Evolutionary conservation across 2,888 invertebrate genomes (phyloP).

Genomic region (Andrena haemorrhoa): DNA sequence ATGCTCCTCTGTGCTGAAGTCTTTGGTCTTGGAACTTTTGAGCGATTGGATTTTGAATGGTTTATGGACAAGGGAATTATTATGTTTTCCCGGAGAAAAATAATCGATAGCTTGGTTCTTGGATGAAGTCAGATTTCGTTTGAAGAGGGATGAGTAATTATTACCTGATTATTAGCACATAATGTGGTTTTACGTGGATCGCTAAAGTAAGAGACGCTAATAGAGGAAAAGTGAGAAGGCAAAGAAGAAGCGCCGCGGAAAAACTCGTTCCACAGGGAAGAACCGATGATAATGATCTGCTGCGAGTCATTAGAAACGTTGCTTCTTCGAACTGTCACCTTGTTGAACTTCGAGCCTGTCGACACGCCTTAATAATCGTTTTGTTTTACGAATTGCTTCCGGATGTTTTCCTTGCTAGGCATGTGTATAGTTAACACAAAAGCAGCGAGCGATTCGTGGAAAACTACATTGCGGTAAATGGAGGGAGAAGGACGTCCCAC

Average conservation of each 20-base stretch:
- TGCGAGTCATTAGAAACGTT: background rate
- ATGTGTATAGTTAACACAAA: too few relatives aligned
- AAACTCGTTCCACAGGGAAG: slow-evolving; percentile 9
- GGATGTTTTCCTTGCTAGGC: background rate
- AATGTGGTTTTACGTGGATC: background rate
- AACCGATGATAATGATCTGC: background rate
- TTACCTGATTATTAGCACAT: too few relatives aligned
- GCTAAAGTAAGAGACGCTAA: background rate
- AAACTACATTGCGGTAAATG: too few relatives aligned
- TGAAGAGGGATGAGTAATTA: too few relatives aligned
- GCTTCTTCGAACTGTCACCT: background rate
- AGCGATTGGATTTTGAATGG: background rate
- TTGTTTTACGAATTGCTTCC: slow-evolving; percentile 1
- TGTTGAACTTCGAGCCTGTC: slow-evolving; percentile 12
- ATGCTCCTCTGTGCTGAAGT: background rate
- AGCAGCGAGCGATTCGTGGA: background rate
- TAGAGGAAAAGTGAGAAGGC: background rate
- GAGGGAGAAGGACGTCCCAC: too few relatives aligned
- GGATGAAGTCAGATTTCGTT: too few relatives aligned
- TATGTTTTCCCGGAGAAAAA: too few relatives aligned
- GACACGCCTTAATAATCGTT: background rate
- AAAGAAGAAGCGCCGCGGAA: slow-evolving; percentile 7
- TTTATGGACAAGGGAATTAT: too few relatives aligned
- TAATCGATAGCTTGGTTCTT: too few relatives aligned
- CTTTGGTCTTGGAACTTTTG: background rate